These are phyloP conservation scores for Drosophila dunni DNA, from an alignment of 1,140 invertebrate genomes.

Conservation along the genomic window DNA sequence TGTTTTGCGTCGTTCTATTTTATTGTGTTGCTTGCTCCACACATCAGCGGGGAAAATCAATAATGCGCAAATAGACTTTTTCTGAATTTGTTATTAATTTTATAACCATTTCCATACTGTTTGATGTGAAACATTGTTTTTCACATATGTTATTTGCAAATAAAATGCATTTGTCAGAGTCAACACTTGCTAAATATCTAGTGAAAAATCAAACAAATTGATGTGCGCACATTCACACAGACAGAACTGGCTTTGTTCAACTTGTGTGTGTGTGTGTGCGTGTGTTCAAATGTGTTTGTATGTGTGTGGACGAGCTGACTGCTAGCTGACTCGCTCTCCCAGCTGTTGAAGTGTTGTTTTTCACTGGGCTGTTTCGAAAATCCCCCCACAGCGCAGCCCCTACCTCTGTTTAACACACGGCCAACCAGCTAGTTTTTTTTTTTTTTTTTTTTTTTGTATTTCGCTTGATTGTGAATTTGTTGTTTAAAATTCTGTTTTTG, in stretches of 20 bases:
- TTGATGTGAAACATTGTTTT: constrained; percentile 10
- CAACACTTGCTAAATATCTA: constrained; percentile 38
- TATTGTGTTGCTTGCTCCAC: constrained; percentile 53
- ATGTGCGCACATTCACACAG: constrained; percentile 29
- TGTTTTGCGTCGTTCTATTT: constrained; percentile 78
- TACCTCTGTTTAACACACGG: neutral
- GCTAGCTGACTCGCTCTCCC: constrained; percentile 66
- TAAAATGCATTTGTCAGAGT: constrained; percentile 34
- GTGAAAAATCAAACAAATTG: constrained; percentile 53
- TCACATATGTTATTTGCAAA: constrained; percentile 16
- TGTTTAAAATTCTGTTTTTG: constrained; percentile 41
- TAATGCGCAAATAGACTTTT: constrained; percentile 70
- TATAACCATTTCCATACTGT: constrained; percentile 18
- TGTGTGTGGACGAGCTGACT: constrained; percentile 25
- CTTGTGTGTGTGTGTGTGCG: constrained; percentile 13
- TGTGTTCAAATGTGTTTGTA: constrained; percentile 8
- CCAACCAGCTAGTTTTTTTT: constrained; percentile 63
- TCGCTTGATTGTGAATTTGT: constrained; percentile 54
- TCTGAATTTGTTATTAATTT: constrained; percentile 55
- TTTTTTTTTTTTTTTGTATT: constrained; percentile 64
- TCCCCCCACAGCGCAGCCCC: constrained; percentile 9
- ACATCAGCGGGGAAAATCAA: constrained; percentile 64
- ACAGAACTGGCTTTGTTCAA: constrained; percentile 53
- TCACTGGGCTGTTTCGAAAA: constrained; percentile 29
- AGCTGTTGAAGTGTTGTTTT: constrained; percentile 70